Percentiles rank a stretch among this genome's conserved stretches.
These are phyloP conservation scores for Sminthurinus aureus DNA, from an alignment of 2,888 invertebrate genomes.

Conservation along the genomic window DNA sequence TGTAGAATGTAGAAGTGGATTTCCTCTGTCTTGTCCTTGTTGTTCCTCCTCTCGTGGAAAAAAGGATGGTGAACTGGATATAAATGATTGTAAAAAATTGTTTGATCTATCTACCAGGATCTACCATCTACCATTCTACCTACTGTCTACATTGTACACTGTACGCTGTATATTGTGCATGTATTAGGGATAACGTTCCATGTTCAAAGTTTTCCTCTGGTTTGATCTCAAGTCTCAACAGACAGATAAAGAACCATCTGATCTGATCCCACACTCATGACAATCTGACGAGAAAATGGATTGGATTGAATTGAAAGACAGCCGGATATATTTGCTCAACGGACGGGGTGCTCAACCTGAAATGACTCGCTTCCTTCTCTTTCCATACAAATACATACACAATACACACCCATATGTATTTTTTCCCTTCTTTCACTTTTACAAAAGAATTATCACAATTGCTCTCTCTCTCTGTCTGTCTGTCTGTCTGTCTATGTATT, in stretches of 20 bases:
- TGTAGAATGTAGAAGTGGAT: background rate
- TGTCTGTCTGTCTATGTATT: too few relatives aligned
- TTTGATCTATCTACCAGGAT: conserved; percentile 10
- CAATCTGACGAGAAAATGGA: conserved; percentile 33
- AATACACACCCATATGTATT: too few relatives aligned
- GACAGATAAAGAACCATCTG: conserved; percentile 9
- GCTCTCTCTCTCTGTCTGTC: too few relatives aligned
- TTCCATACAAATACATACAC: background rate
- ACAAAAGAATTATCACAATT: background rate
- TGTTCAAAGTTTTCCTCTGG: background rate
- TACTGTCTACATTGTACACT: background rate
- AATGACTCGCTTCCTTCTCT: conserved; percentile 32
- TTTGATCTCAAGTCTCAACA: background rate
- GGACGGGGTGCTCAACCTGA: conserved; percentile 35
- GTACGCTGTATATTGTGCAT: background rate
- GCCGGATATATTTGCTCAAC: conserved; percentile 28
- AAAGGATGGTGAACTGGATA: background rate
- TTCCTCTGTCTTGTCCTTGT: background rate
- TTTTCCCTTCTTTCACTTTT: background rate
- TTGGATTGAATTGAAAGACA: conserved; percentile 36
- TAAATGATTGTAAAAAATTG: background rate
- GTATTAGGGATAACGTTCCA: background rate
- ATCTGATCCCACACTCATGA: conserved; percentile 27
- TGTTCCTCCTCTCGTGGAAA: background rate
- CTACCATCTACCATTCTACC: background rate